Percentiles rank a stretch among this genome's conserved stretches.
Conservation (phyloP, 2,888 invertebrate species). For the Blastobasis adustella region DNA sequence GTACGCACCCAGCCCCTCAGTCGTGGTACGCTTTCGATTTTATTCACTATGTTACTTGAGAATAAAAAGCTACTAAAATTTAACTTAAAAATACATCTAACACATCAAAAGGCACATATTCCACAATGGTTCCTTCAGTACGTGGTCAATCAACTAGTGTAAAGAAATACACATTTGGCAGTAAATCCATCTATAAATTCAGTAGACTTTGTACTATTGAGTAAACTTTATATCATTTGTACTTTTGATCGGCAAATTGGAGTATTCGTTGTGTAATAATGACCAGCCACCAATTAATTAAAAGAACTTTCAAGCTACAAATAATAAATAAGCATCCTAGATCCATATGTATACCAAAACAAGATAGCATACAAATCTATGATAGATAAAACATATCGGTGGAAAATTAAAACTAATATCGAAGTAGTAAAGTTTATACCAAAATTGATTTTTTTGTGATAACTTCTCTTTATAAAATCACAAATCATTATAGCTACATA, state of each 20-base stretch:
- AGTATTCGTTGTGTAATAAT: neutral
- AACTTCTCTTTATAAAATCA: conserved; percentile 26
- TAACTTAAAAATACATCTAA: conserved; percentile 22
- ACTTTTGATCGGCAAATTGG: neutral
- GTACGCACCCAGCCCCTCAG: conserved; percentile 42
- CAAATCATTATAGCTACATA: conserved; percentile 25
- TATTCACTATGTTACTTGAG: conserved; percentile 18
- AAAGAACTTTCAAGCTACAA: neutral
- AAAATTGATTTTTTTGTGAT: conserved; percentile 26
- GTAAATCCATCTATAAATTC: neutral
- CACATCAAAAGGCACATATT: conserved; percentile 23
- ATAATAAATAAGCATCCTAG: neutral
- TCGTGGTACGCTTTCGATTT: conserved; percentile 34
- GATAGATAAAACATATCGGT: conserved; percentile 14
- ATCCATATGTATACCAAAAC: no score
- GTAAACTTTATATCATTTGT: neutral
- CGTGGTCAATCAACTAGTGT: neutral
- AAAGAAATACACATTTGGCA: neutral
- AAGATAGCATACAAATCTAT: neutral
- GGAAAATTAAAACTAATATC: conserved; percentile 23
- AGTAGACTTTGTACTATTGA: conserved; percentile 3
- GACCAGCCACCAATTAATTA: neutral
- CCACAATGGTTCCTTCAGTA: no score
- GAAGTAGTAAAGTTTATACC: conserved; percentile 17
- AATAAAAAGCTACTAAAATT: conserved; percentile 33